Base-by-base conservation (phyloP, 2,797 vertebrate genomes). In the Clamator glandarius region DNA sequence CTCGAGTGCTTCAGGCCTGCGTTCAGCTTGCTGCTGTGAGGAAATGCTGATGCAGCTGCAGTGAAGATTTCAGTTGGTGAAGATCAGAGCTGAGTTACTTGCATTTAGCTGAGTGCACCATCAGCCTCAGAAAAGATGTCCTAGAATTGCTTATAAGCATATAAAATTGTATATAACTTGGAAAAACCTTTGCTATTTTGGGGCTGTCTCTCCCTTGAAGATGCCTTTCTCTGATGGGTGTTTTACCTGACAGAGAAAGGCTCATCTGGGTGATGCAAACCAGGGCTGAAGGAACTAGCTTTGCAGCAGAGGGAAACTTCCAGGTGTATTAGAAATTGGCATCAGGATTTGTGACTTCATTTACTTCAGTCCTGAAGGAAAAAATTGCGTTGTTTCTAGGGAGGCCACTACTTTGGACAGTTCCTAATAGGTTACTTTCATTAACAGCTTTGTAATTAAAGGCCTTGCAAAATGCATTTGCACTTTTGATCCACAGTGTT, bases 221-320 rank as follows among this genome's bases (percentile, higher is more conserved):
- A 4, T 76, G 15, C 12, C 33, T 74, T 76, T 94, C 33, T 82
- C 36, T 89, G 76, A 20, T 12, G 58, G 85, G 69, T 35, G 33
- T 84, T 89, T 80, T 46, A 42, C 74, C 46, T 83, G 46, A 25
- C 31, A 69, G 87, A 63, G 67, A 74, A 44, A 88, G 44, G 26
- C 68, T 82, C 57, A 92, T 95, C 89, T 94, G 88, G 29, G 17
- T 80, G 67, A 94, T 95, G 93, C 89, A 95, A 96, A 96, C 54
- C 81, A 85, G 57, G 12, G 50, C 36, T 89, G 75, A 89, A 95
- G 90, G 86, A 83, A 33, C 17, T 7, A 21, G 50, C 50, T 90
- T 94, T 90, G 68, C 81, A 89, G 70, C 55, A 80, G 50, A 87
- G 44, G 44, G n/a, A 84, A 95, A 77, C 11, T 51, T 92, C 36